Percentiles rank a stretch among this genome's conserved stretches.
Conservation (phyloP, 2,888 invertebrate species). For the Heteromyza rotundicornis region DNA sequence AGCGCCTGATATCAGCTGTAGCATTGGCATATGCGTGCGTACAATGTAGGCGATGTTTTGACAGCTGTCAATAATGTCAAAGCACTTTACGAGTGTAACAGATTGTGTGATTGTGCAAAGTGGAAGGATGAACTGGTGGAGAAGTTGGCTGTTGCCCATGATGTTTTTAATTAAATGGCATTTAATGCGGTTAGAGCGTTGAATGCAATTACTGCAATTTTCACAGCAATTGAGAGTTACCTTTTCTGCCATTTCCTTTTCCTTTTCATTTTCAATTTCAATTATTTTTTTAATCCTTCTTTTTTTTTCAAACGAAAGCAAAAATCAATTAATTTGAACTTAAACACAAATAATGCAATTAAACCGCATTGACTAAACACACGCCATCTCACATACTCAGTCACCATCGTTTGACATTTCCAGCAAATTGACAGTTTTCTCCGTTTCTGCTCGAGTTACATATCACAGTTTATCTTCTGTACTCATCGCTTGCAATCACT, state of each 20-base stretch:
- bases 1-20: background rate
- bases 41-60: background rate
- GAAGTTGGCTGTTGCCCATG: background rate
- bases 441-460: background rate
- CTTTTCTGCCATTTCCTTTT: background rate
- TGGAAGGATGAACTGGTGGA: too few species aligned
- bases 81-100: background rate
- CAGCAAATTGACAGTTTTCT: background rate
- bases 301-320: background rate
- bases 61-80: slow-evolving; percentile 6
- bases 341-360: background rate
- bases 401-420: background rate
- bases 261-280: background rate
- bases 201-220: background rate
- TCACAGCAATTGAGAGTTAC: background rate
- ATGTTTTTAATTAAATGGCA: background rate
- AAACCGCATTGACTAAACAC: background rate
- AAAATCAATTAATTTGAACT: background rate
- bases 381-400: background rate
- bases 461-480: background rate
- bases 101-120: background rate
- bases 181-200: background rate
- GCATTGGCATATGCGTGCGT: background rate
- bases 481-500: background rate
- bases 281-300: too few species aligned